These are phyloP conservation scores for Pangasius sanitwongsei DNA, from an alignment of 2,797 vertebrate species.

Conservation along the genomic window DNA sequence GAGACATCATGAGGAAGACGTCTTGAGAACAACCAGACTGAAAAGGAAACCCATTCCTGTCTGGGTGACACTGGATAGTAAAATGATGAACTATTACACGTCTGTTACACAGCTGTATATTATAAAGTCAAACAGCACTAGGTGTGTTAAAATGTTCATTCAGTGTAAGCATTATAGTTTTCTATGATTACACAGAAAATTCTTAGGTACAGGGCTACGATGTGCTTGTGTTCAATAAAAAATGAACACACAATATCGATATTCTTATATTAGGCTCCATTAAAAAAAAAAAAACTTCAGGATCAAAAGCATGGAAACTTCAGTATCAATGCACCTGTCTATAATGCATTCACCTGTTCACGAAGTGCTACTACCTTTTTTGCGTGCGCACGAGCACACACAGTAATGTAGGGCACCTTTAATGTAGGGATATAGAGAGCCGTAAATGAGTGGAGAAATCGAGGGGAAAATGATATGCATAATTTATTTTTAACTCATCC, in stretches of 20 bases:
- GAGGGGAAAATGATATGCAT: conserved; percentile 80
- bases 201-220: background rate
- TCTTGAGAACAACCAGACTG: background rate
- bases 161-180: background rate
- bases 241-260: background rate
- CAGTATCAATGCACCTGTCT: background rate
- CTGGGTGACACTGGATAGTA: background rate
- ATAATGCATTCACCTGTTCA: background rate
- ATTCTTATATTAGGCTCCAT: too few relatives aligned
- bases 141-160: background rate
- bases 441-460: conserved; percentile 63
- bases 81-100: background rate
- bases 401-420: conserved; percentile 42
- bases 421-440: conserved; percentile 45
- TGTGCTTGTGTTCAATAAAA: background rate
- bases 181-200: background rate
- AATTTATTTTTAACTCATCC: conserved; percentile 85
- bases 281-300: background rate
- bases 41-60: background rate
- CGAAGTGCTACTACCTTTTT: background rate
- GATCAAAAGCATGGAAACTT: background rate
- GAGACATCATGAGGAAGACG: background rate
- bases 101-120: background rate
- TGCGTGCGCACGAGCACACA: background rate
- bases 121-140: background rate